Evolutionary conservation across 2,113 vertebrate species (phyloP).

Genomic region (Tychaedon coryphoeus): DNA sequence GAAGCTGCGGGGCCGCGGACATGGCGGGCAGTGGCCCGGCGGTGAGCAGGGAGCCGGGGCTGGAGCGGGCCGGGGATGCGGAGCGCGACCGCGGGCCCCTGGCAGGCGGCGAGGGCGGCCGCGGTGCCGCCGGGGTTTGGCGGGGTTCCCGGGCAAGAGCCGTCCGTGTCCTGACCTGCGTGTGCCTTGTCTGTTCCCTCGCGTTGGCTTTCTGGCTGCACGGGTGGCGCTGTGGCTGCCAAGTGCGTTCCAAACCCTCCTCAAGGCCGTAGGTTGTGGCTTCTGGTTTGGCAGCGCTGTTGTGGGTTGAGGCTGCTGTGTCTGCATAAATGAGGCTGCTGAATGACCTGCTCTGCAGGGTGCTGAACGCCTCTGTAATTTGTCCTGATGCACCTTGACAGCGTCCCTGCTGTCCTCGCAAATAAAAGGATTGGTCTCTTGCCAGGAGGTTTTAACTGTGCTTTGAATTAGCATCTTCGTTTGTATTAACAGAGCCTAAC

Average conservation of each 20-base stretch:
- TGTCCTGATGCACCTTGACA: background rate
- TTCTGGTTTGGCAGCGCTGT: fast-evolving
- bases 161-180: background rate
- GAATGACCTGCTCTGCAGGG: background rate
- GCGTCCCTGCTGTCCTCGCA: fast-evolving
- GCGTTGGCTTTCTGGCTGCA: background rate
- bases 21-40: background rate
- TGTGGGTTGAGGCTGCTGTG: background rate
- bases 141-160: background rate
- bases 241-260: background rate
- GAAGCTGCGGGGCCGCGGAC: background rate
- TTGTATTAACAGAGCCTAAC: fast-evolving
- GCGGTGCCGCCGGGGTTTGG: background rate
- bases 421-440: too few relatives aligned
- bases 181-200: background rate
- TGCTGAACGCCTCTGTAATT: background rate
- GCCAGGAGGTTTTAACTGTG: background rate
- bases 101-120: background rate
- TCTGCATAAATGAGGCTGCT: too few relatives aligned
- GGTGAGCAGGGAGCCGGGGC: background rate
- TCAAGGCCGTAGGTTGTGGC: fast-evolving
- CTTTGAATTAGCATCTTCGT: background rate
- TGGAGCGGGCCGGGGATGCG: background rate
- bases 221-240: background rate
- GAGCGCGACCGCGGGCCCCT: background rate